phyloP scores from a whole-genome alignment of 2,797 vertebrate species.

The Fratercula arctica region DNA sequence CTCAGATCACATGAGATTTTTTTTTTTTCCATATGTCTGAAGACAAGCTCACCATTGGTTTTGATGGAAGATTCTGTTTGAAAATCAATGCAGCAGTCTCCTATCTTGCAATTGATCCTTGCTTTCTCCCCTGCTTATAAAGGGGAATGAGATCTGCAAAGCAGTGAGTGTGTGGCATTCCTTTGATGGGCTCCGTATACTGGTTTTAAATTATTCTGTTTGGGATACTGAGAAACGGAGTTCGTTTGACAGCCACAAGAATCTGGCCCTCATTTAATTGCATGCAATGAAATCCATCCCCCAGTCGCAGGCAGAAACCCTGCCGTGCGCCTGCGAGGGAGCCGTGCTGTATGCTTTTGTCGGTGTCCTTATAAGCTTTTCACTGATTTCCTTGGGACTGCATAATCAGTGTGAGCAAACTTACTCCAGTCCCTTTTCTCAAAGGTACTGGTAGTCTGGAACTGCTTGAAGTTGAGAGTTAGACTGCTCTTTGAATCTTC shows the following conservation, averaged over 20 bases:
- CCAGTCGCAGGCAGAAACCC: not conserved
- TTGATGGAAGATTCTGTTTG: slow-evolving; percentile 56
- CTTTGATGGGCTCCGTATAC: slow-evolving; percentile 13
- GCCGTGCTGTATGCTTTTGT: not conserved
- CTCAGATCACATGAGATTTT: not conserved
- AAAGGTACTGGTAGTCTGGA: not conserved
- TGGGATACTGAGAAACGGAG: slow-evolving; percentile 15
- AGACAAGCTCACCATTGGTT: slow-evolving; percentile 5
- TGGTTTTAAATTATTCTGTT: slow-evolving; percentile 59
- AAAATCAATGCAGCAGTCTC: slow-evolving; percentile 41
- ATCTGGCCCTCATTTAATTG: slow-evolving; percentile 24
- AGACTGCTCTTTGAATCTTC: not conserved
- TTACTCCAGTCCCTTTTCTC: not conserved
- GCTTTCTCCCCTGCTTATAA: not conserved
- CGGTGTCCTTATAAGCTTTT: not conserved
- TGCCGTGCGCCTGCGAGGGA: rapidly evolving
- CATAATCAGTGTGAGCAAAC: not conserved
- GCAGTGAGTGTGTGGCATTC: not conserved
- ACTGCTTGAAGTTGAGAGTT: not conserved
- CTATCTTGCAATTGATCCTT: slow-evolving; percentile 20
- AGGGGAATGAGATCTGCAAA: slow-evolving; percentile 1
- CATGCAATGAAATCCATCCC: not conserved
- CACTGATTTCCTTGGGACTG: not conserved
- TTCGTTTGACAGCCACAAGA: slow-evolving; percentile 26
- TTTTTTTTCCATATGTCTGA: not conserved